Percentiles rank a stretch among this genome's conserved stretches.
Conservation (phyloP, 2,113 vertebrate genomes). For the Cebus imitator region DNA sequence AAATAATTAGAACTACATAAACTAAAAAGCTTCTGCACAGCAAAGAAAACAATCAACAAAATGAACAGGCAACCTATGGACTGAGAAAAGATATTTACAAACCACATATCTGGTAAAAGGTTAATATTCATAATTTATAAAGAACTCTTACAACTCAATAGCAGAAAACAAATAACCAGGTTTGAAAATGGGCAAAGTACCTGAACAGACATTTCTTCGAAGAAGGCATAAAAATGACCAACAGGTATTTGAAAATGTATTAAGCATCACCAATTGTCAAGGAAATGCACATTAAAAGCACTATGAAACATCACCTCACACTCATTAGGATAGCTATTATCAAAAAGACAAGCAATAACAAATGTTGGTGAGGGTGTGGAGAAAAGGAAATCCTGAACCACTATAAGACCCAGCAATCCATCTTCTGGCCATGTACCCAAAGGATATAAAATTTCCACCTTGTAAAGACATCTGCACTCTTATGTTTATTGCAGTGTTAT, state of each 20-base stretch:
- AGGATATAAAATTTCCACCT: neutral
- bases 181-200: neutral
- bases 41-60: neutral
- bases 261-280: neutral
- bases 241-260: neutral
- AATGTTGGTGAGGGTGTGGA: neutral
- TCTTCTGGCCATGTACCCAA: neutral
- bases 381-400: neutral
- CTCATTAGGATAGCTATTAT: neutral
- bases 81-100: neutral
- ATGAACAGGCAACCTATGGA: neutral
- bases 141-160: neutral
- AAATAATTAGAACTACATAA: neutral
- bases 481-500: neutral
- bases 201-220: neutral
- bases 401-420: neutral
- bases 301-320: neutral
- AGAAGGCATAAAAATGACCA: neutral
- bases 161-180: neutral
- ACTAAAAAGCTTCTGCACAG: neutral
- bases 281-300: neutral
- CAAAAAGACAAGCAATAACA: neutral
- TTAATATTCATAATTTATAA: neutral
- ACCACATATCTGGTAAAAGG: neutral
- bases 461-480: neutral